Base-by-base conservation (phyloP, 2,888 invertebrate genomes). In the Amphipoea oculea region DNA sequence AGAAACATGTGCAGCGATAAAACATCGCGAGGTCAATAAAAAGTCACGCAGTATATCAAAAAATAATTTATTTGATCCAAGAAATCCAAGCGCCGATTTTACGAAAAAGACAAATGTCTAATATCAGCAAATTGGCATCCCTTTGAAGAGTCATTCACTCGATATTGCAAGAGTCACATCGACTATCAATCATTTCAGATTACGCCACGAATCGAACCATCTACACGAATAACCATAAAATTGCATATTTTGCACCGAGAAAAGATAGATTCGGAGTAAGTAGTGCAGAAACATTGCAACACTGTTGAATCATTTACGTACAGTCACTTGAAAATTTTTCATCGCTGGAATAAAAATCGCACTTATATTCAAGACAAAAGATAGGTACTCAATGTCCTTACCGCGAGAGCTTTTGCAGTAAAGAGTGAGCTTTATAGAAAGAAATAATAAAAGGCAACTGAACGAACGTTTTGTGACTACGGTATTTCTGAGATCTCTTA, bases 171-270 rank as follows among this genome's bases (percentile, higher is more conserved):
- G 89, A 92, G 92, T 93, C 91, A 91, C 90, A 92, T 91, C 83
- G 88, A 86, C 91, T 89, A 95, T 95, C 95, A 93, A 95, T 95
- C 95, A 95, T 92, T 89, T 88, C 89, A 94, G 93, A 94, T 94
- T 94, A 95, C 92, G 90, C 91, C 91, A 93, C 93, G 93, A 94
- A 94, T 94, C 92, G 92, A 94, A 92, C 92, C 92, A 93, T 92
- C 91, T 92, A 94, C 90, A 92, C 90, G 93, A 90, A 92, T 93
- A 93, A 93, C 93, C 91, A 94, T 93, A 94, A 95, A 94, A 92
- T 94, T 94, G 93, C 93, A 95, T 94, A 94, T 93, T 95, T 95
- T 95, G 93, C 92, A 90, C 84, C 85, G 87, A 89, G 89, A 89
- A 89, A 92, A 92, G 91, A 94, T 93, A 93, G 90, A 94, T 93